A percentile compares a stretch with the other conserved stretches of the same genome.
Evolutionary conservation across 2,113 vertebrate species (phyloP).

Genomic region (Dasyprocta punctata): DNA sequence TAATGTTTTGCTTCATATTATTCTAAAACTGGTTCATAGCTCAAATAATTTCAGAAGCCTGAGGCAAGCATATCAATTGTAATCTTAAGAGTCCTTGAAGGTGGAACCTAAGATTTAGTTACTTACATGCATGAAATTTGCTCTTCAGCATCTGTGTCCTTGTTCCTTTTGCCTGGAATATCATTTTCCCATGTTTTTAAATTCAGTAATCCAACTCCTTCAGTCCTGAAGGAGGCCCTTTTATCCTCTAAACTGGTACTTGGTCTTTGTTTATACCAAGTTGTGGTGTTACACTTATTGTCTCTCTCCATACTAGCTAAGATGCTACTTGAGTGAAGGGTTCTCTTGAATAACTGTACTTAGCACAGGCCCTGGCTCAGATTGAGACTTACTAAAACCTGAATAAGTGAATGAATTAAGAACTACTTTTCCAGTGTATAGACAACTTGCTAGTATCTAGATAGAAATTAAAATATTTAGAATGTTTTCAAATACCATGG

Average conservation of each 20-base stretch:
- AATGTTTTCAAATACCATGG: constrained; percentile 39
- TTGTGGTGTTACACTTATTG: background rate
- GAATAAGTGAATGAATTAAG: constrained; percentile 37
- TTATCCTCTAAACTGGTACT: constrained; percentile 26
- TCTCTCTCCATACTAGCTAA: background rate
- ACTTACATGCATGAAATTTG: background rate
- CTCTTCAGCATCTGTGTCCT: background rate
- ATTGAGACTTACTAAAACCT: constrained; percentile 32
- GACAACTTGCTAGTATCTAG: constrained; percentile 12
- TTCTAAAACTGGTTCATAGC: constrained; percentile 20
- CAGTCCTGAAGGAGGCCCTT: background rate
- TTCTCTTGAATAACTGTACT: constrained; percentile 42
- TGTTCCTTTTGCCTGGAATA: background rate
- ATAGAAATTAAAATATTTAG: constrained; percentile 61
- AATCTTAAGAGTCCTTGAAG: constrained; percentile 22
- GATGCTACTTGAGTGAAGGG: constrained; percentile 9
- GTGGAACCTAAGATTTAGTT: background rate
- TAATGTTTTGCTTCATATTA: constrained; percentile 36
- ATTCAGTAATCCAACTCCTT: constrained; percentile 10
- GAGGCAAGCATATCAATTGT: background rate
- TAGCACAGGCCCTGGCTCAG: background rate
- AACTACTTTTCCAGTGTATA: background rate
- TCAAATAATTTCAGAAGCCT: constrained; percentile 49
- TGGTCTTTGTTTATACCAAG: constrained; percentile 16
- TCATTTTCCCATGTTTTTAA: background rate